These are phyloP conservation scores for Zosterops hypoxanthus DNA, from an alignment of 2,113 vertebrate genomes.

Conservation along the genomic window DNA sequence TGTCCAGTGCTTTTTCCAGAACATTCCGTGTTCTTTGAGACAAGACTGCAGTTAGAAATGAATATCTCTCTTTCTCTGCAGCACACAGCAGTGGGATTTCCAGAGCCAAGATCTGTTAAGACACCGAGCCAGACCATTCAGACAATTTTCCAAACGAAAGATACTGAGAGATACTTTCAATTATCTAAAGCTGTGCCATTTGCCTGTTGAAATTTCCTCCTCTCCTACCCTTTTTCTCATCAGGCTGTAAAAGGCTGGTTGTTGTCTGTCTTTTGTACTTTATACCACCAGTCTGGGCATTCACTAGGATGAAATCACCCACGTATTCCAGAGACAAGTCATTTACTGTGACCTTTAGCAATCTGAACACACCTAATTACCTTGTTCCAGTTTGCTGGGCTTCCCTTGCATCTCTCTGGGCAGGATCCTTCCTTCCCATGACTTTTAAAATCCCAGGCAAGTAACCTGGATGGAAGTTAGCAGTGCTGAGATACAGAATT, in stretches of 20 bases:
- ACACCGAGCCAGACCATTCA: not conserved
- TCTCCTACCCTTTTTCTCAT: not conserved
- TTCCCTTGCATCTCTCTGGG: not conserved
- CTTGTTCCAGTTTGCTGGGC: not conserved
- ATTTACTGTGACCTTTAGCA: not conserved
- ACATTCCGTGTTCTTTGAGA: not conserved
- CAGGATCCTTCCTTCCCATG: not conserved
- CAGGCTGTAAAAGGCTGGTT: not conserved
- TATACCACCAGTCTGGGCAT: not conserved
- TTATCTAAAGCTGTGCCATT: not conserved
- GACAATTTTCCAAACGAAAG: not conserved
- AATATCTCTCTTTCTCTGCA: not conserved
- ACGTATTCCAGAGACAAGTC: fast-evolving
- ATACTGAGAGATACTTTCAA: not conserved
- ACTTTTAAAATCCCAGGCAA: not conserved
- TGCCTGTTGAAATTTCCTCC: not conserved
- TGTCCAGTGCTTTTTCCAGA: not conserved
- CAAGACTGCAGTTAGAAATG: not conserved
- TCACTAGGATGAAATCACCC: not conserved
- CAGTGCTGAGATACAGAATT: not conserved
- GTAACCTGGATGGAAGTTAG: not conserved
- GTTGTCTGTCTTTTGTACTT: not conserved
- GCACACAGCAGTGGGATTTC: not conserved
- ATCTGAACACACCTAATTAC: not conserved
- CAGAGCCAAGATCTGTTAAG: not conserved